These are phyloP conservation scores for Apamea anceps DNA, from an alignment of 2,888 invertebrate genomes.

Conservation along the genomic window DNA sequence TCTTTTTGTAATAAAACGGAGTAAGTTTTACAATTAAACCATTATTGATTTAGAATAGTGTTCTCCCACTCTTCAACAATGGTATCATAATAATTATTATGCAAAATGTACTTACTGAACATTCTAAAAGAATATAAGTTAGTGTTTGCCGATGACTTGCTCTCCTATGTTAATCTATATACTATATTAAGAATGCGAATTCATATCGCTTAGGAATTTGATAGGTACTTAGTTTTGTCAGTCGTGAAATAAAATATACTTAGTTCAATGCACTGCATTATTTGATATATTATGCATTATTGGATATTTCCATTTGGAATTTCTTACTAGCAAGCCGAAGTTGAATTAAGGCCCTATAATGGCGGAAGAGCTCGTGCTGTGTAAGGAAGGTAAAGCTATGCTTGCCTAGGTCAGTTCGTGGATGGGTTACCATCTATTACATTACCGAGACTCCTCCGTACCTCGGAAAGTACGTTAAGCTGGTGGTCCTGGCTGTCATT, in stretches of 20 bases:
- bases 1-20: neutral
- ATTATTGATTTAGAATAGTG: neutral
- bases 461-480: neutral
- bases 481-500: neutral
- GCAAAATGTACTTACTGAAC: slow-evolving; percentile 10
- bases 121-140: slow-evolving; percentile 1
- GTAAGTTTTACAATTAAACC: neutral
- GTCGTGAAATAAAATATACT: slow-evolving; percentile 25
- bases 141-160: slow-evolving; percentile 11
- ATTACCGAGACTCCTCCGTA: neutral
- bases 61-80: neutral
- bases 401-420: neutral
- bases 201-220: neutral
- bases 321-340: neutral
- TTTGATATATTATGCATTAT: neutral
- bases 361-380: neutral
- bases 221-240: slow-evolving; percentile 8
- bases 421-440: neutral
- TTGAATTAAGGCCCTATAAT: neutral
- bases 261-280: neutral
- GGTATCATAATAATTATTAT: slow-evolving; percentile 2
- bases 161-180: slow-evolving; percentile 5
- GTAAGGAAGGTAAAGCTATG: neutral
- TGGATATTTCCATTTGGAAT: neutral
- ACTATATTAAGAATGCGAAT: neutral